phyloP scores from a whole-genome alignment of 2,113 vertebrate species.

The Cariama cristata region DNA sequence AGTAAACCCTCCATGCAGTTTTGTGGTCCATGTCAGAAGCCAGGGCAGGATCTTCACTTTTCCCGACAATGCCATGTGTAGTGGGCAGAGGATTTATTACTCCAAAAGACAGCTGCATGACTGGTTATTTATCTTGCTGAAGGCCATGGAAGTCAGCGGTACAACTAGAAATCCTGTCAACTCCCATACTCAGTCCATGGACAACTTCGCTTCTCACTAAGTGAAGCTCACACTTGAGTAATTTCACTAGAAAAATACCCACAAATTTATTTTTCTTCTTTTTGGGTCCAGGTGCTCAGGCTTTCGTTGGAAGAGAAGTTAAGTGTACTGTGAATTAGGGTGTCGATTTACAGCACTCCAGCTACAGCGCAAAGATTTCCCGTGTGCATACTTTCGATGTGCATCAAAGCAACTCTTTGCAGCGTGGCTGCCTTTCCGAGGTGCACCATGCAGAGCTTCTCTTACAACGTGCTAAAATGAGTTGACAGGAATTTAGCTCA shows the following conservation, averaged over 20 bases:
- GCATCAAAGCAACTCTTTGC: background rate
- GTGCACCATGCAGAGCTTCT: background rate
- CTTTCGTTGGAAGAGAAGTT: background rate
- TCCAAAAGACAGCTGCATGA: background rate
- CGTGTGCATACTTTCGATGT: fast-evolving
- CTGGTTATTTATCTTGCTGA: background rate
- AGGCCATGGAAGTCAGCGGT: background rate
- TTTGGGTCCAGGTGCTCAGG: background rate
- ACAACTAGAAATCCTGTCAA: background rate
- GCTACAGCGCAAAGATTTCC: background rate
- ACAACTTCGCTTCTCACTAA: background rate
- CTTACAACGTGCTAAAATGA: fast-evolving
- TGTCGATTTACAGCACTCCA: background rate
- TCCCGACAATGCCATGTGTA: background rate
- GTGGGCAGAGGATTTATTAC: background rate
- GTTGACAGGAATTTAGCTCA: background rate
- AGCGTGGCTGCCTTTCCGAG: background rate
- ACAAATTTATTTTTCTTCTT: background rate
- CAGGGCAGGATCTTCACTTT: background rate
- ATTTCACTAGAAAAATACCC: background rate
- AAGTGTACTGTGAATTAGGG: background rate
- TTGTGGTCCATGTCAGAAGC: background rate
- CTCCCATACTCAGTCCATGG: background rate
- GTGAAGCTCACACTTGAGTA: background rate
- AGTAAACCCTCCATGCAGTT: background rate